Evolutionary conservation across 2,888 invertebrate species (phyloP).

Genomic region (Ophioninae sp.): DNA sequence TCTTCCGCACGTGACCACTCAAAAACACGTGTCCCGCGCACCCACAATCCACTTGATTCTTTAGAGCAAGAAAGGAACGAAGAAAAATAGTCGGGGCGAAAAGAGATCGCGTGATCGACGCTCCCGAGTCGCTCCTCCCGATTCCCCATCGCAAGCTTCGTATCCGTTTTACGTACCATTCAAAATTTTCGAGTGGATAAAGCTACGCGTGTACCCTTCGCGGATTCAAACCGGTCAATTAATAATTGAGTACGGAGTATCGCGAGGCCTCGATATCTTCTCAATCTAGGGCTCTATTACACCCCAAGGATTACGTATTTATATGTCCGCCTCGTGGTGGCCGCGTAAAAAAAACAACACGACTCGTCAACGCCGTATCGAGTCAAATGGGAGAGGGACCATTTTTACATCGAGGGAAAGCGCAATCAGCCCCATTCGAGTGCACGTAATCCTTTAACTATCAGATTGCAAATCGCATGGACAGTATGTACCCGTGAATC

Average conservation of each 20-base stretch:
- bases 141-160: slow-evolving; percentile 1
- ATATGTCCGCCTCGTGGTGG: background rate
- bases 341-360: slow-evolving; percentile 30
- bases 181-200: slow-evolving; percentile 72
- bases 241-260: slow-evolving; percentile 73
- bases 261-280: slow-evolving; percentile 58
- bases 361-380: slow-evolving; percentile 48
- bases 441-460: slow-evolving; percentile 62
- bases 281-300: slow-evolving; percentile 48
- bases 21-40: slow-evolving; percentile 49
- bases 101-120: slow-evolving; percentile 53
- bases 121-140: slow-evolving; percentile 27
- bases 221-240: slow-evolving; percentile 72
- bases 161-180: slow-evolving; percentile 59
- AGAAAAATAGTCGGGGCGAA: background rate
- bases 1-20: slow-evolving; percentile 55
- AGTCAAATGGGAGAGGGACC: slow-evolving; percentile 18
- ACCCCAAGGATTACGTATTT: slow-evolving; percentile 15
- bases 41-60: slow-evolving; percentile 49
- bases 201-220: slow-evolving; percentile 58
- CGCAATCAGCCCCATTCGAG: slow-evolving; percentile 48
- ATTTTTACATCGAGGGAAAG: slow-evolving; percentile 43
- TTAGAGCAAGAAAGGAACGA: slow-evolving; percentile 26
- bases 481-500: slow-evolving; percentile 53
- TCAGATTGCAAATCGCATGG: slow-evolving; percentile 59